phyloP scores from a whole-genome alignment of 2,797 vertebrate genomes.

The Tragopan temminckii region DNA sequence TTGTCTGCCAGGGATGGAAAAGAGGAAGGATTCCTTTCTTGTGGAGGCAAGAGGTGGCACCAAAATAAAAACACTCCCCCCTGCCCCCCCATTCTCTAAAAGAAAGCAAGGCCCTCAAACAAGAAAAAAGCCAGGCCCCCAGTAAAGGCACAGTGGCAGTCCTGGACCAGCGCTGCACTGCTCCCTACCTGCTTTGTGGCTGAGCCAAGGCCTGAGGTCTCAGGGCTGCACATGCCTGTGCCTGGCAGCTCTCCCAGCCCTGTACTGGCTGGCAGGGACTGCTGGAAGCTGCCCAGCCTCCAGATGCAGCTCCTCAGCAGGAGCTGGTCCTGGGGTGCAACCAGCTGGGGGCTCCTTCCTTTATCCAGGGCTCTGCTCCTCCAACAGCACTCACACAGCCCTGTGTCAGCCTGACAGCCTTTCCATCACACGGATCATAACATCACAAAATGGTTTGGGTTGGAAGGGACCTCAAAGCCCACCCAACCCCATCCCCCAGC shows the following conservation, averaged over 20 bases:
- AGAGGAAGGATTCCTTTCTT: neutral
- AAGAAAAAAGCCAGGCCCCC: neutral
- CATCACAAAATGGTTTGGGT: neutral
- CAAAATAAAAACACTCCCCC: too few relatives aligned
- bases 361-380: neutral
- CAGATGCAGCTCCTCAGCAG: neutral
- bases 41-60: neutral
- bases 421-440: neutral
- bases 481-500: neutral
- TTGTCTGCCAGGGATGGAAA: neutral
- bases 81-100: neutral
- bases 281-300: neutral
- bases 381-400: neutral
- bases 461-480: neutral
- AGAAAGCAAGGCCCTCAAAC: too few relatives aligned
- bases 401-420: constrained; percentile 39
- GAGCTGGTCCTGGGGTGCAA: neutral
- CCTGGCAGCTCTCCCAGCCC: constrained; percentile 21
- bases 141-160: neutral
- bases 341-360: constrained; percentile 25
- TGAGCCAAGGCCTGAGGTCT: neutral
- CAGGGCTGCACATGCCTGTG: fast-evolving
- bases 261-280: fast-evolving
- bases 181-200: neutral
- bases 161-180: fast-evolving